These are phyloP conservation scores for Oryzias woworae DNA, from an alignment of 2,113 vertebrate genomes.

Conservation along the genomic window DNA sequence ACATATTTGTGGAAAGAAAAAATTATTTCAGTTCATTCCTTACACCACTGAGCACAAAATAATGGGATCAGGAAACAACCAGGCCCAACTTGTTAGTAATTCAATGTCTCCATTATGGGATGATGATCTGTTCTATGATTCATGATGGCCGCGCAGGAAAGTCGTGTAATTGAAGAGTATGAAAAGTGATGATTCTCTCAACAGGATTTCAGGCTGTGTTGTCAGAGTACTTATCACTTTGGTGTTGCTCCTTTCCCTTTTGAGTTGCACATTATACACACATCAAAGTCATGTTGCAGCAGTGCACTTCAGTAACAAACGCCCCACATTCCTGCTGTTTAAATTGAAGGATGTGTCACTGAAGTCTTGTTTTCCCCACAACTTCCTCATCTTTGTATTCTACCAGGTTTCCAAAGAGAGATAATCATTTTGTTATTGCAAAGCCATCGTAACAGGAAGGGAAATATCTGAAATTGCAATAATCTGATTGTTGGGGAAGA, in stretches of 20 bases:
- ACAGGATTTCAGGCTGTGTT: conserved; percentile 55
- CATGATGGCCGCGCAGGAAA: conserved; percentile 66
- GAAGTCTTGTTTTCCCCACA: conserved; percentile 24
- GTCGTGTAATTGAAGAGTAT: conserved; percentile 70
- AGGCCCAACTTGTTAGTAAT: conserved; percentile 53
- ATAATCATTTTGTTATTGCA: conserved; percentile 6
- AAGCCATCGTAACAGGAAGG: background rate
- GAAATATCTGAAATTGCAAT: background rate
- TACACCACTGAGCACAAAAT: conserved; percentile 26
- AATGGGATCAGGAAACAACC: conserved; percentile 47
- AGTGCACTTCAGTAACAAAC: conserved; percentile 66
- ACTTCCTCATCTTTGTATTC: conserved; percentile 28
- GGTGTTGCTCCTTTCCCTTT: conserved; percentile 65
- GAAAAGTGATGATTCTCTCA: conserved; percentile 54
- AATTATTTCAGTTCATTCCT: conserved; percentile 35
- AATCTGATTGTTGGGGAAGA: background rate
- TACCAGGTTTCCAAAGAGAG: conserved; percentile 24
- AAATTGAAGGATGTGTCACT: conserved; percentile 51
- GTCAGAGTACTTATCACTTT: conserved; percentile 57
- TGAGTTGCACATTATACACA: conserved; percentile 66
- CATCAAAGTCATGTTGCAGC: conserved; percentile 69
- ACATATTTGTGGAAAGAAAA: conserved; percentile 37
- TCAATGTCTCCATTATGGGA: conserved; percentile 69
- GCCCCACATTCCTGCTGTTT: conserved; percentile 63
- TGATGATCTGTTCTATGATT: conserved; percentile 74